These are phyloP conservation scores for Ceyx melanurus DNA, from an alignment of 2,113 vertebrate genomes.

Conservation along the genomic window DNA sequence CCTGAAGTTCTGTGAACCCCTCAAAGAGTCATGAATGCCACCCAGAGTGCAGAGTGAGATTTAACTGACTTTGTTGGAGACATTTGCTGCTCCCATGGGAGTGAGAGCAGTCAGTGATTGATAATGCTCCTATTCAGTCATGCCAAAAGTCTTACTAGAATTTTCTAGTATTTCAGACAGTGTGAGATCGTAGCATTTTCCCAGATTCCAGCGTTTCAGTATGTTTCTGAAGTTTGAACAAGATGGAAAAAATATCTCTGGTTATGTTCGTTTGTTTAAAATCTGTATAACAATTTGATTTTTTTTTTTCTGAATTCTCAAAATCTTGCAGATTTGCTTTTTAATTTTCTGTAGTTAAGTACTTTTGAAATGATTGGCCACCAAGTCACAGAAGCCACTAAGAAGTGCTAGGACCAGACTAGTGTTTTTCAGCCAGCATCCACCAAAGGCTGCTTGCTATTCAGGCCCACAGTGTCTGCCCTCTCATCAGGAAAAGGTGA, in stretches of 20 bases:
- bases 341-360: not conserved
- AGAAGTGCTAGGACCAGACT: not conserved
- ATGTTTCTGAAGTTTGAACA: not conserved
- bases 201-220: not conserved
- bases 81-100: not conserved
- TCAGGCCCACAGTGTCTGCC: not conserved
- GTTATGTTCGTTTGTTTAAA: not conserved
- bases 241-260: not conserved
- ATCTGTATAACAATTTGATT: not conserved
- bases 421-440: not conserved
- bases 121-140: not conserved
- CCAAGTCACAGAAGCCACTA: not conserved
- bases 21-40: not conserved
- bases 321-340: not conserved
- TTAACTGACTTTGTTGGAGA: not conserved
- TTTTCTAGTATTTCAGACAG: not conserved
- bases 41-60: not conserved
- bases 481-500: not conserved
- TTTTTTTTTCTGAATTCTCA: not conserved
- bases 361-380: not conserved
- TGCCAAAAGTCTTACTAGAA: not conserved
- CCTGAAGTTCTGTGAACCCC: not conserved
- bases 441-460: not conserved
- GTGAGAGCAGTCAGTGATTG: not conserved
- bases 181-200: not conserved